Evolutionary conservation across 2,113 vertebrate genomes (phyloP).

Genomic region (Forbesichthys agassizii): DNA sequence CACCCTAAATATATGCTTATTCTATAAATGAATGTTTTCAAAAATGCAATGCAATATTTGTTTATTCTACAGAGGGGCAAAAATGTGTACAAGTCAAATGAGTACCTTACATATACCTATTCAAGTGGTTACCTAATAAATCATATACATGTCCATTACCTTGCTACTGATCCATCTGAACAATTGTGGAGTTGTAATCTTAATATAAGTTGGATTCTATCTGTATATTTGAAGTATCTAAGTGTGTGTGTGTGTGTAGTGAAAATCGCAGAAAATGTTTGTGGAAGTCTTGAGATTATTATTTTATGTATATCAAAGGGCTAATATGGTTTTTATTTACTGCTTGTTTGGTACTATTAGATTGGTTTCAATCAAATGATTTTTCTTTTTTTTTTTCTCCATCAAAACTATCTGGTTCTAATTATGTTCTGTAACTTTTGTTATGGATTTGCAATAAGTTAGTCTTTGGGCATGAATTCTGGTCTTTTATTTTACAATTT

Average conservation of each 20-base stretch:
- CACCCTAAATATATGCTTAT: no score
- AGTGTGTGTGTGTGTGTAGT: constrained; percentile 28
- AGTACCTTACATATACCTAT: constrained; percentile 28
- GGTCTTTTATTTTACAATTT: constrained; percentile 58
- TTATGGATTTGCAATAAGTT: constrained; percentile 37
- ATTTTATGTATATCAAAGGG: constrained; percentile 63
- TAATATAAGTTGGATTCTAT: constrained; percentile 40
- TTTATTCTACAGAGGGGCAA: constrained; percentile 8
- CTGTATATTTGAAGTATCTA: constrained; percentile 52
- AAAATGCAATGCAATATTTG: constrained; percentile 52
- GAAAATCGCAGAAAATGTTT: constrained; percentile 19
- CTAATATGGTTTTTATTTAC: constrained; percentile 57
- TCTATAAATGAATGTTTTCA: constrained; percentile 20
- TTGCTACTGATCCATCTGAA: constrained; percentile 2
- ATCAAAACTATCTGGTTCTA: constrained; percentile 33
- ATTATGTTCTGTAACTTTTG: constrained; percentile 44
- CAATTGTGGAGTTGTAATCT: constrained; percentile 19
- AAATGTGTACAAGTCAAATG: background rate
- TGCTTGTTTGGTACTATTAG: constrained; percentile 73
- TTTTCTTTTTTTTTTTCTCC: constrained; percentile 27
- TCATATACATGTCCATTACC: constrained; percentile 20
- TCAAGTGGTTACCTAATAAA: constrained; percentile 8
- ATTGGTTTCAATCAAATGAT: constrained; percentile 56
- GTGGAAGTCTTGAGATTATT: constrained; percentile 29
- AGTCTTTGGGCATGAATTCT: constrained; percentile 40